Evolutionary conservation across 1,140 invertebrate genomes (phyloP).

Genomic region (Aplysia californica): DNA sequence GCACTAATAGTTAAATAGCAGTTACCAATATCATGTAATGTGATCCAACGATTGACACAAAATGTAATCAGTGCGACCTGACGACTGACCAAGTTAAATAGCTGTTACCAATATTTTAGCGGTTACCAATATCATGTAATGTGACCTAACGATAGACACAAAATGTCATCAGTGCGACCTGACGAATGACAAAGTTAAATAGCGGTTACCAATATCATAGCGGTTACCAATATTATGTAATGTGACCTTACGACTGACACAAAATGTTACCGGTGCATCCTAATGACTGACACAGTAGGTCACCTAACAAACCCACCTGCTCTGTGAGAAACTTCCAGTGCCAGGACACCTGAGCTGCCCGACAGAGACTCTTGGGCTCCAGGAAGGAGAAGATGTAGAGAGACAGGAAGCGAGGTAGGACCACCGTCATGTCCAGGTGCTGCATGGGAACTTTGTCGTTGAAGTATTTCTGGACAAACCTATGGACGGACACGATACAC

Average conservation of each 20-base stretch:
- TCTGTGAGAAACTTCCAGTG: constrained; percentile 64
- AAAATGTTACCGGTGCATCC: neutral
- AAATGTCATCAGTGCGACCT: no score
- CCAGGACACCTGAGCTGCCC: constrained; percentile 65
- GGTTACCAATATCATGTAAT: no score
- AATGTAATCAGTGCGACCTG: no score
- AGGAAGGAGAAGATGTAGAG: constrained; percentile 67
- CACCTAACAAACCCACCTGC: constrained; percentile 37
- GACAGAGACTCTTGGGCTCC: constrained; percentile 63
- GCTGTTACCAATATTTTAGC: neutral
- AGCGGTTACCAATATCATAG: neutral
- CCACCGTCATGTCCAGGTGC: constrained; percentile 62
- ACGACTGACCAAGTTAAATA: no score
- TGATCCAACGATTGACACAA: no score
- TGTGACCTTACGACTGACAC: neutral
- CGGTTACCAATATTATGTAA: neutral
- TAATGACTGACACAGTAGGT: neutral
- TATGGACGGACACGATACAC: no score
- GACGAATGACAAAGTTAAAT: neutral
- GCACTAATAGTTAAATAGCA: no score
- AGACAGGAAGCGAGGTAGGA: constrained; percentile 62
- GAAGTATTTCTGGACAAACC: constrained; percentile 59
- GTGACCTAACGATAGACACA: no score
- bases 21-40: no score
- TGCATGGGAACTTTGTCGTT: constrained; percentile 56